Evolutionary conservation across 2,888 invertebrate species (phyloP).

Genomic region (Stenurella melanura): DNA sequence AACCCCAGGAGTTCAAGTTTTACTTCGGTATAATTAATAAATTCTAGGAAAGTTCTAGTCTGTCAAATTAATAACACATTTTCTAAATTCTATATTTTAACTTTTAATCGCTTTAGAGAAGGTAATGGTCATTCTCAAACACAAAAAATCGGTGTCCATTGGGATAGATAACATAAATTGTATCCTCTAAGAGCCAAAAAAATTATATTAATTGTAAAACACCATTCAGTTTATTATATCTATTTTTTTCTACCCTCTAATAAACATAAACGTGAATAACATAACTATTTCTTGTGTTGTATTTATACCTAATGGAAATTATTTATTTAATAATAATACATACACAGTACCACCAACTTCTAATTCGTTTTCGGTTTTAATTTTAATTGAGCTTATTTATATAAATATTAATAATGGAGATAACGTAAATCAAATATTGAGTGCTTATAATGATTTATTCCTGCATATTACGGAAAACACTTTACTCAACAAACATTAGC

Average conservation of each 20-base stretch:
- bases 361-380: not conserved
- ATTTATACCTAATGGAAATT: not conserved
- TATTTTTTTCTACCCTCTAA: too few species aligned
- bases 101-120: too few species aligned
- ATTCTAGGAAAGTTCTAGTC: not conserved
- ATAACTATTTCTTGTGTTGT: not conserved
- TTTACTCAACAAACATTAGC: not conserved
- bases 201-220: too few species aligned
- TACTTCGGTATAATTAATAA: not conserved
- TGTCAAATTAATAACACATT: too few species aligned
- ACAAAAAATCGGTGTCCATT: too few species aligned
- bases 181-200: too few species aligned
- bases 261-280: too few species aligned
- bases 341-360: not conserved
- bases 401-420: not conserved
- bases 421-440: not conserved
- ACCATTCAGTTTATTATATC: not conserved
- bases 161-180: too few species aligned
- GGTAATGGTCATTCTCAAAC: too few species aligned
- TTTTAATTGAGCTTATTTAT: not conserved
- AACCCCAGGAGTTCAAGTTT: slow-evolving; percentile 4
- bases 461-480: not conserved
- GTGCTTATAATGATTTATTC: not conserved
- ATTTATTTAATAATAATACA: not conserved
- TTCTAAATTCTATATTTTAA: too few species aligned